A percentile compares a stretch with the other conserved stretches of the same genome.
Evolutionary conservation across 2,113 vertebrate species (phyloP).

Genomic region (Cisticola juncidis): DNA sequence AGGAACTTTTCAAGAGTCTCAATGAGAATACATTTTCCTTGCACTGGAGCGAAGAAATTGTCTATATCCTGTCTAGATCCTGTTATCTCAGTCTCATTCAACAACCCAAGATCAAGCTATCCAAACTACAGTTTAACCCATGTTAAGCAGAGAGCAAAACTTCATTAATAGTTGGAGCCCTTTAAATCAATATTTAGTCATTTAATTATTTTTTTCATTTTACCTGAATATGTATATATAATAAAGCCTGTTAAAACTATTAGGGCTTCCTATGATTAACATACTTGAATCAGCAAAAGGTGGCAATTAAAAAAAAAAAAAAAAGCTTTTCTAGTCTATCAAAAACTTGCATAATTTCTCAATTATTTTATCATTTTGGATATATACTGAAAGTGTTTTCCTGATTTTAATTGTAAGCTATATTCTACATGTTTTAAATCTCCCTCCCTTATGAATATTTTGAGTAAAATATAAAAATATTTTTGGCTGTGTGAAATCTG

Average conservation of each 20-base stretch:
- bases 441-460: conserved; percentile 29
- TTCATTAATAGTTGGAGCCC: conserved; percentile 71
- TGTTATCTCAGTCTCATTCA: background rate
- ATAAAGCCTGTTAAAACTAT: conserved; percentile 69
- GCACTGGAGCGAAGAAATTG: background rate
- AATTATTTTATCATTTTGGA: conserved; percentile 78
- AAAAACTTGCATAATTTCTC: conserved; percentile 79
- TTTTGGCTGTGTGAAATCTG: conserved; percentile 35
- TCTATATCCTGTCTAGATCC: background rate
- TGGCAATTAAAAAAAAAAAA: conserved; percentile 77
- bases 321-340: conserved; percentile 64
- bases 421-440: conserved; percentile 68
- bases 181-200: conserved; percentile 81
- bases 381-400: conserved; percentile 66
- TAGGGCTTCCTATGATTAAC: conserved; percentile 74
- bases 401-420: conserved; percentile 66
- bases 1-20: background rate
- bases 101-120: background rate
- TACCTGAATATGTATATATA: conserved; percentile 76
- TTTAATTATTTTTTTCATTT: conserved; percentile 79
- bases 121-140: conserved; percentile 41
- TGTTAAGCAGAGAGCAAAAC: conserved; percentile 64
- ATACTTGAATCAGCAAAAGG: conserved; percentile 77
- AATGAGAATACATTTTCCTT: background rate
- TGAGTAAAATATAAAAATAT: conserved; percentile 42